These are phyloP conservation scores for Caenorhabditis inopinata DNA, from an alignment of 1,140 invertebrate species.

Conservation along the genomic window DNA sequence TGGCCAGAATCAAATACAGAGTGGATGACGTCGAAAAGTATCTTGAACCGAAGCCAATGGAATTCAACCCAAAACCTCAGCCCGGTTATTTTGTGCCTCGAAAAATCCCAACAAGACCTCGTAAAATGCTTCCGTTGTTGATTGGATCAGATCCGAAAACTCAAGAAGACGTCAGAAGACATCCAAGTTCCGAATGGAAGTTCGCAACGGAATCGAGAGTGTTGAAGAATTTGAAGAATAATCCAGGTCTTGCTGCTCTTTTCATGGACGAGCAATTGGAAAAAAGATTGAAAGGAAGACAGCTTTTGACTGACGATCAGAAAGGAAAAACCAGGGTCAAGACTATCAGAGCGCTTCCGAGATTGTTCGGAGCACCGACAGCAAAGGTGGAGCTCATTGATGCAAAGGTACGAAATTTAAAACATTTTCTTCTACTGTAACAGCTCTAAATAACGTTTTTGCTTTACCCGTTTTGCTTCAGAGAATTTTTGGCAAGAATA, in stretches of 20 bases:
- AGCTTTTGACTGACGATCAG: constrained; percentile 45
- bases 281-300: constrained; percentile 31
- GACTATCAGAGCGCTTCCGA: constrained; percentile 23
- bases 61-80: constrained; percentile 38
- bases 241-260: constrained; percentile 45
- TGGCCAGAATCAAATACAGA: constrained; percentile 19
- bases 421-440: too few species aligned
- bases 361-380: constrained; percentile 46
- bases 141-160: constrained; percentile 37
- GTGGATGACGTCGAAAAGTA: constrained; percentile 39
- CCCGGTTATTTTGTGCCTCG: constrained; percentile 45
- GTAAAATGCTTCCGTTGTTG: constrained; percentile 47
- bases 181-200: not conserved
- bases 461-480: not conserved
- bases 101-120: constrained; percentile 43
- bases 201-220: constrained; percentile 32
- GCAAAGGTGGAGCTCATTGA: constrained; percentile 37
- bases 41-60: constrained; percentile 32
- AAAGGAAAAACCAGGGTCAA: constrained; percentile 34
- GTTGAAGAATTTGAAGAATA: constrained; percentile 43
- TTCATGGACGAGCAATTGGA: constrained; percentile 47
- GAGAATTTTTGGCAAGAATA: not conserved
- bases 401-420: constrained; percentile 20
- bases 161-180: constrained; percentile 30
- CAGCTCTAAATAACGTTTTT: too few species aligned